These are phyloP conservation scores for Automeris io DNA, from an alignment of 2,888 invertebrate genomes.

Conservation along the genomic window DNA sequence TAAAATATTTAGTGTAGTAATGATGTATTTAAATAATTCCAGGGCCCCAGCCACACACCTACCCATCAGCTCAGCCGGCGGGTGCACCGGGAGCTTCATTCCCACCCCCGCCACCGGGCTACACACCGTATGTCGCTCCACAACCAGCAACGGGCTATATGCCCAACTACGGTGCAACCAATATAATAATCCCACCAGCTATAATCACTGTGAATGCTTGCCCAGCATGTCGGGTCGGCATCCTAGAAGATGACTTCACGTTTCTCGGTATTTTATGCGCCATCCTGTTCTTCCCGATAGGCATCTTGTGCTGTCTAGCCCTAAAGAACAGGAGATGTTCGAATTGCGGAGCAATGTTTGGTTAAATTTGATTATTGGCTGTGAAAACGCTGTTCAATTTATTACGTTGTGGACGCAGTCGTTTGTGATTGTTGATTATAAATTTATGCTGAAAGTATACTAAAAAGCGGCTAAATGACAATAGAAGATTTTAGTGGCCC, in stretches of 20 bases:
- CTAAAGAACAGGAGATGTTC: slow-evolving; percentile 90
- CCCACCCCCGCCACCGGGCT: slow-evolving; percentile 75
- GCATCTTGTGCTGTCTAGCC: slow-evolving; percentile 90
- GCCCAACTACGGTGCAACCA: slow-evolving; percentile 79
- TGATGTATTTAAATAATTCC: slow-evolving; percentile 16
- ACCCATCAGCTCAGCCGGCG: slow-evolving; percentile 14
- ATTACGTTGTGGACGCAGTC: neutral
- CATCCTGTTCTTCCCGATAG: slow-evolving; percentile 90
- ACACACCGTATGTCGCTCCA: slow-evolving; percentile 62
- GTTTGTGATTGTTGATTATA: neutral
- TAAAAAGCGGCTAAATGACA: no score
- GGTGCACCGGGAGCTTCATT: slow-evolving; percentile 37
- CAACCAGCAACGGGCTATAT: slow-evolving; percentile 64
- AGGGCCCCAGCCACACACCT: slow-evolving; percentile 31
- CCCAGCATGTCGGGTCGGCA: slow-evolving; percentile 92
- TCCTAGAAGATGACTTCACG: slow-evolving; percentile 91
- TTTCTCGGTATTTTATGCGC: slow-evolving; percentile 90
- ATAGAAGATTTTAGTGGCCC: no score
- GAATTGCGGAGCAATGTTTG: slow-evolving; percentile 91
- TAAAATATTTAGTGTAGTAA: neutral
- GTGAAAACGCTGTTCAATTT: neutral
- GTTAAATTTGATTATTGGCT: slow-evolving; percentile 38
- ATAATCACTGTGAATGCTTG: slow-evolving; percentile 92
- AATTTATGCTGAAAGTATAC: neutral
- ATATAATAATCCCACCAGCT: slow-evolving; percentile 82